Evolutionary conservation across 2,113 vertebrate genomes (phyloP).

Genomic region (Aythya baeri): DNA sequence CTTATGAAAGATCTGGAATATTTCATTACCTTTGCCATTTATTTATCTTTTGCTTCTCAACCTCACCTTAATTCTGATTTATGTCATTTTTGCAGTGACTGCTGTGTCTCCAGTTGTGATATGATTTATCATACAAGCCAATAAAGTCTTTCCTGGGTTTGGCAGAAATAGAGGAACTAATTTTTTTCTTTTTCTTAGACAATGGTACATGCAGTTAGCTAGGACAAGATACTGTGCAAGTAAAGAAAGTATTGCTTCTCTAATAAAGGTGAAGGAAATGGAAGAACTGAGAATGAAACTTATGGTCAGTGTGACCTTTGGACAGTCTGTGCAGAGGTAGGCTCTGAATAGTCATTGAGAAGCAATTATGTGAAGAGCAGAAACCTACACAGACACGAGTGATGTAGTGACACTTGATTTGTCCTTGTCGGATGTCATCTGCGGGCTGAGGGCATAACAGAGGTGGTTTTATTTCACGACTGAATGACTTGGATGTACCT

Average conservation of each 20-base stretch:
- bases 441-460: not conserved
- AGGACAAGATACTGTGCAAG: not conserved
- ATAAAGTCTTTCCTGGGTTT: not conserved
- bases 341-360: not conserved
- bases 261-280: not conserved
- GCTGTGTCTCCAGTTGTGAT: not conserved
- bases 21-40: not conserved
- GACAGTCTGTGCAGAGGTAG: not conserved
- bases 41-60: not conserved
- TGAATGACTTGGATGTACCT: not conserved
- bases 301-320: not conserved
- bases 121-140: not conserved
- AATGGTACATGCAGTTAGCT: rapidly evolving
- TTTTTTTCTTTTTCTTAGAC: not conserved
- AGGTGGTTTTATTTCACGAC: not conserved
- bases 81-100: not conserved
- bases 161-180: not conserved
- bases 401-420: not conserved
- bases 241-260: not conserved
- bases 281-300: not conserved
- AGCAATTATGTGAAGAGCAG: not conserved
- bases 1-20: not conserved
- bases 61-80: not conserved
- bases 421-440: not conserved
- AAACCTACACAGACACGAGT: not conserved